These are phyloP conservation scores for Pseudomyrmex cubaensis DNA, from an alignment of 1,140 invertebrate species.

Conservation along the genomic window DNA sequence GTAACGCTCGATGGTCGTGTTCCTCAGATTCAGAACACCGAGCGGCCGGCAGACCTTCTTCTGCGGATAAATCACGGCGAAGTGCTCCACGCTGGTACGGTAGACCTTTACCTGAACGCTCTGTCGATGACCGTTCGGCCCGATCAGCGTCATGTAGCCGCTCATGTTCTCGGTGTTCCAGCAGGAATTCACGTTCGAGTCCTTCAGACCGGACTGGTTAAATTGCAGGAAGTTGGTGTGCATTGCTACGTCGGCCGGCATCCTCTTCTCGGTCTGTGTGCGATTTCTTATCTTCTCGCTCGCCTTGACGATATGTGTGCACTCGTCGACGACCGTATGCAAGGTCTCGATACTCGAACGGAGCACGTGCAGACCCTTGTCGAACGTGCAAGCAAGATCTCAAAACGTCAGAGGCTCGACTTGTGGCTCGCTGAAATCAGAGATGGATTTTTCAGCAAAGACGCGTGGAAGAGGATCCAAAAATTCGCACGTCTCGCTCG, in stretches of 20 bases:
- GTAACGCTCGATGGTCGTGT: conserved; percentile 86
- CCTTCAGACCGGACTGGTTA: conserved; percentile 75
- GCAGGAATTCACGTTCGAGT: conserved; percentile 81
- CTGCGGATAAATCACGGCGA: conserved; percentile 89
- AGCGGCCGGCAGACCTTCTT: conserved; percentile 88
- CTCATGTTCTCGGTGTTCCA: conserved; percentile 88
- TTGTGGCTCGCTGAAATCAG: neutral
- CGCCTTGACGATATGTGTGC: conserved; percentile 6
- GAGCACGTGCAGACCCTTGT: too few species aligned
- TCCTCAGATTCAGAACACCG: conserved; percentile 88
- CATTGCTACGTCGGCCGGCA: conserved; percentile 84
- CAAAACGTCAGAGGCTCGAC: neutral
- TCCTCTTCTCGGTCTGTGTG: conserved; percentile 65
- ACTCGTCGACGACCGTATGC: neutral
- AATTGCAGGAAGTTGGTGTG: conserved; percentile 80
- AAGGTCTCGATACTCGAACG: neutral
- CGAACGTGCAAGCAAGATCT: neutral
- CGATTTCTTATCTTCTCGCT: neutral
- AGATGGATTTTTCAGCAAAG: neutral
- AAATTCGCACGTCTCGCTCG: too few species aligned
- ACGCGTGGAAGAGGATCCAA: neutral
- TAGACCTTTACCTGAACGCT: conserved; percentile 88
- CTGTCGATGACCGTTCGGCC: conserved; percentile 86
- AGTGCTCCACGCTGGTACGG: conserved; percentile 88
- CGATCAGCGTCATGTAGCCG: conserved; percentile 87